Conservation (phyloP, 2,888 invertebrate species). For the Argyresthia goedartella region DNA sequence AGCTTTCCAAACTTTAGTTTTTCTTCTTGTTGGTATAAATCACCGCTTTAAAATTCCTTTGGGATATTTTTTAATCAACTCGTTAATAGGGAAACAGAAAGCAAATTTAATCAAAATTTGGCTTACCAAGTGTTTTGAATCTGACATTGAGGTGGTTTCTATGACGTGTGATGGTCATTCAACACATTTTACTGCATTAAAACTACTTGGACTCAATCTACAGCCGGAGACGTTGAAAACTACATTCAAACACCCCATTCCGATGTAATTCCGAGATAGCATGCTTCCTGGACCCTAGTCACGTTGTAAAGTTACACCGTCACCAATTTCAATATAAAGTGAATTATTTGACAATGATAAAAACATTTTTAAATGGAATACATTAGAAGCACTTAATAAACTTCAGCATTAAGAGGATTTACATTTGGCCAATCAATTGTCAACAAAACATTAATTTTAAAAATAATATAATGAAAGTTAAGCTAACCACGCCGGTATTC, state of each 20-base stretch:
- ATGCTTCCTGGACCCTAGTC: constrained; percentile 6
- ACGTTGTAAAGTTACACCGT: constrained; percentile 8
- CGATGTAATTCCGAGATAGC: not conserved
- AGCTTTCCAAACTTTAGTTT: too few species aligned
- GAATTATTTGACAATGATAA: constrained; percentile 4
- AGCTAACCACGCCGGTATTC: constrained; percentile 2
- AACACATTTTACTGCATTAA: not conserved
- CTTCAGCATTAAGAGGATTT: constrained; percentile 3
- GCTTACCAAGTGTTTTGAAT: not conserved
- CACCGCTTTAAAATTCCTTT: too few species aligned
- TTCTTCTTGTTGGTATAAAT: too few species aligned
- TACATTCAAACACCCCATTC: constrained; percentile 15
- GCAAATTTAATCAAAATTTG: not conserved
- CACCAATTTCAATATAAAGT: constrained; percentile 7
- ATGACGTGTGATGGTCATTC: not conserved
- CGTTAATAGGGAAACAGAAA: too few species aligned
- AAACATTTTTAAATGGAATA: constrained; percentile 3
- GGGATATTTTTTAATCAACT: too few species aligned
- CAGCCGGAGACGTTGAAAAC: constrained; percentile 12
- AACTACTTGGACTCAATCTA: constrained; percentile 15
- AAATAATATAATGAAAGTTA: constrained; percentile 6
- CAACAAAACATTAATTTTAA: not conserved
- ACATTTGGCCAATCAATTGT: constrained; percentile 4
- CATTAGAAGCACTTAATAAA: not conserved
- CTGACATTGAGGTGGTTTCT: too few species aligned